Evolutionary conservation across 2,888 invertebrate species (phyloP).

Genomic region (Torymus tubicola): DNA sequence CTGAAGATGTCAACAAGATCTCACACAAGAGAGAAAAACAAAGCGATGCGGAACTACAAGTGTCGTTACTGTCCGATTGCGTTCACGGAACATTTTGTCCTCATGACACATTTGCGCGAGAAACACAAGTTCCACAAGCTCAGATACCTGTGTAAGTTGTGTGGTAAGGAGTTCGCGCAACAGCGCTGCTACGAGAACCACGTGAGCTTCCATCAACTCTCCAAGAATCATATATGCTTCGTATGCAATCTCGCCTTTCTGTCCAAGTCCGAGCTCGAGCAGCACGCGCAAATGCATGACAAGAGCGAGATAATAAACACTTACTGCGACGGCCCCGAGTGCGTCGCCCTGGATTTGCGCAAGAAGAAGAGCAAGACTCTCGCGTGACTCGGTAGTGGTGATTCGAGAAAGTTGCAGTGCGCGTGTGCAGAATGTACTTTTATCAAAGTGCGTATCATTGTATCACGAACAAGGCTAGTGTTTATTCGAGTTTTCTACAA

Average conservation of each 20-base stretch:
- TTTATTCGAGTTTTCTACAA: constrained; percentile 51
- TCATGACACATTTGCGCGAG: constrained; percentile 48
- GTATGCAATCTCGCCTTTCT: constrained; percentile 57
- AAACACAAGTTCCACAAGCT: constrained; percentile 56
- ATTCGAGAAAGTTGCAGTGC: constrained; percentile 23
- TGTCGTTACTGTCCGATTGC: constrained; percentile 53
- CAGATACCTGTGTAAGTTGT: constrained; percentile 55
- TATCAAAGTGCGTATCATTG: constrained; percentile 14
- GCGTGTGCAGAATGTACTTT: background rate
- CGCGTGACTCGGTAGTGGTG: constrained; percentile 26
- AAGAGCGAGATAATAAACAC: constrained; percentile 50
- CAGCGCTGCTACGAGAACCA: constrained; percentile 57
- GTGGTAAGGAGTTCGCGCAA: constrained; percentile 56
- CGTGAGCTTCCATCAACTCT: constrained; percentile 55
- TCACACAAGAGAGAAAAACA: constrained; percentile 28
- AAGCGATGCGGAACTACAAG: constrained; percentile 46
- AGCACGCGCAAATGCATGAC: constrained; percentile 54
- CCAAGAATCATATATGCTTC: constrained; percentile 57
- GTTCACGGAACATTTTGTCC: constrained; percentile 45
- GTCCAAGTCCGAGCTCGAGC: constrained; percentile 54
- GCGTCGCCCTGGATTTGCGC: constrained; percentile 48
- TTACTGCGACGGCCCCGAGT: constrained; percentile 42
- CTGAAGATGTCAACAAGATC: constrained; percentile 51
- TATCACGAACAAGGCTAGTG: constrained; percentile 56
- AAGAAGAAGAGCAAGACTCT: constrained; percentile 46